Evolutionary conservation across 2,888 invertebrate species (phyloP), one percentile per base, ranked within the genome.

Genomic region (Apamea anceps): DNA sequence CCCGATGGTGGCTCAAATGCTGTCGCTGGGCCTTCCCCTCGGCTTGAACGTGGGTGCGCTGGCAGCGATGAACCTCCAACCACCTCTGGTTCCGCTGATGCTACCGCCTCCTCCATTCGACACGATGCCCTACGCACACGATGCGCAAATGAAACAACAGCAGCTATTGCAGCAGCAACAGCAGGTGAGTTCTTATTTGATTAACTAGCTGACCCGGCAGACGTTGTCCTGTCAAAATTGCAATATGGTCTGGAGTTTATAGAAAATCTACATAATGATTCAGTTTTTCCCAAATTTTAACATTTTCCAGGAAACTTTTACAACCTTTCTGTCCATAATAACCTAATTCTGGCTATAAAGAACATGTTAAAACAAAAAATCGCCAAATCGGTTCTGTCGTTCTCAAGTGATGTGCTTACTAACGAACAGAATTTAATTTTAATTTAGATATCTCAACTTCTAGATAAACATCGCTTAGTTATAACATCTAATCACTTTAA

Each of bases 61-160:
- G 83, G 99, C 99, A 37, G 99, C 99, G 62, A 99, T 99, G 99
- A 99, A 99, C 95, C 97, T 99, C 76, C 99, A 99, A 93, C 99
- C 99, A 45, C 99, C 99, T 1, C 95, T 99, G 89, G 98, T 99
- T 91, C 99, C 99, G 37, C 97, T 99, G 95, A 98, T 99, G 98
- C 97, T 99, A 97, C 98, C 98, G 60, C 98, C 98, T 28, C 98
- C 98, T 51, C 98, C 98, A 10, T 98, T 98, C 93, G 98, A 98
- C 92, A 97, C 97, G 68, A 98, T 98, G 97, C 93, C 94, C 28
- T 95, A 95, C 90, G 93, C 96, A 15, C 97, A 97, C 88, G 97
- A 97, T 87, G 97, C 97, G 72, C 97, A 97, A 87, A 97, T 98
- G 82, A 98, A 98, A 94, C 98, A 98, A 95, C 98, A 98, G 93